Percentiles rank a stretch among this genome's conserved stretches.
phyloP scores from a whole-genome alignment of 2,113 vertebrate species.

The Proterorhinus semilunaris region DNA sequence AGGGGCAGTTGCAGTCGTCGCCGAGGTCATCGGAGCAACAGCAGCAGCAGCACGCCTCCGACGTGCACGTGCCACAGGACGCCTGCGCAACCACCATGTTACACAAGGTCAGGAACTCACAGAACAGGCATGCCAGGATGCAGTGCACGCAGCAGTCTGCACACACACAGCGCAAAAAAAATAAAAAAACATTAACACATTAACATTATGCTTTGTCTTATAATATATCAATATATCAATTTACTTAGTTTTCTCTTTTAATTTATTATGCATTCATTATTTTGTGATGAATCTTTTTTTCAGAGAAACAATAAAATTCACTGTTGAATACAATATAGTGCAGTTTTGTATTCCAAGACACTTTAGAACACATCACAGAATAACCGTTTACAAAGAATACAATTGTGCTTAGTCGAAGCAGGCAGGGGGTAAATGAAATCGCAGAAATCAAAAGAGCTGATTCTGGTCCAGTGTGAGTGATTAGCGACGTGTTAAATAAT shows the following conservation, averaged over 20 bases:
- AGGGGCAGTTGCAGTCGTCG: conserved; percentile 78
- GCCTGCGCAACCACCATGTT: conserved; percentile 94
- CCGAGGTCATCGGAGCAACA: conserved; percentile 92
- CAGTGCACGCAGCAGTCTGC: conserved; percentile 97
- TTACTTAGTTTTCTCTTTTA: no score
- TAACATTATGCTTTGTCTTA: neutral
- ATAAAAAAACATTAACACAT: neutral
- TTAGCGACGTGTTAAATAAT: conserved; percentile 76
- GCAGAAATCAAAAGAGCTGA: conserved; percentile 60
- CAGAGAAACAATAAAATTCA: no score
- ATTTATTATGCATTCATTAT: no score
- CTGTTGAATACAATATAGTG: no score
- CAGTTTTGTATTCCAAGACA: no score
- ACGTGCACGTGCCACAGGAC: conserved; percentile 86
- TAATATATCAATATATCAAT: no score
- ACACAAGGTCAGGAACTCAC: conserved; percentile 95
- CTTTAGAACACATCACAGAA: neutral
- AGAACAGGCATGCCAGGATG: conserved; percentile 98
- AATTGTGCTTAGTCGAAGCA: conserved; percentile 2
- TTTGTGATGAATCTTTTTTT: no score
- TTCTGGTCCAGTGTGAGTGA: conserved; percentile 70
- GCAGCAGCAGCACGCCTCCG: conserved; percentile 92
- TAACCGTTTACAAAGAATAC: neutral
- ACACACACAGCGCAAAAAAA: conserved; percentile 12
- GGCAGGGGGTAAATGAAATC: conserved; percentile 25